phyloP scores from a whole-genome alignment of 2,797 vertebrate species.

The Rhyacichthys aspro region DNA sequence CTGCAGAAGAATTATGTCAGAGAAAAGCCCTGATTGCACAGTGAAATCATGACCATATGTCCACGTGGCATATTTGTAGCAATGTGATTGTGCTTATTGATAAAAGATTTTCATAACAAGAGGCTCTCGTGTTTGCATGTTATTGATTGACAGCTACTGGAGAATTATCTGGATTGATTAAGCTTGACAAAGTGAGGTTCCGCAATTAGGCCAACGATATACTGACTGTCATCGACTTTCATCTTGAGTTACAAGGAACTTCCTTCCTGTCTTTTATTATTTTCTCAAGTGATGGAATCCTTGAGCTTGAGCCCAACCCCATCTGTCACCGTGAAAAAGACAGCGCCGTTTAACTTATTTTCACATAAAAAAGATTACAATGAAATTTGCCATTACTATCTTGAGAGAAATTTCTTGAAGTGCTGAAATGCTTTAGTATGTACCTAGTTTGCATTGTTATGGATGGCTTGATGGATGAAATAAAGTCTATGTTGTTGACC shows the following conservation, averaged over 20 bases:
- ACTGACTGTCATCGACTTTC: constrained; percentile 13
- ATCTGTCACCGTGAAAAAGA: not conserved
- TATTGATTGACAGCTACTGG: constrained; percentile 24
- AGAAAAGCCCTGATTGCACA: not conserved
- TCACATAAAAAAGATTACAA: not conserved
- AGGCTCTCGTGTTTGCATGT: constrained; percentile 8
- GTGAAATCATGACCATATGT: not conserved
- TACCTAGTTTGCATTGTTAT: not conserved
- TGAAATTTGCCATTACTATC: not conserved
- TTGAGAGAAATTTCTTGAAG: not conserved
- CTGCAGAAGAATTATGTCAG: constrained; percentile 10
- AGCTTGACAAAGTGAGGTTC: constrained; percentile 26
- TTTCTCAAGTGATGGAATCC: constrained; percentile 9
- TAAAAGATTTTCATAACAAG: constrained; percentile 7
- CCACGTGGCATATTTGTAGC: not conserved
- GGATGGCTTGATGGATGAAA: no score
- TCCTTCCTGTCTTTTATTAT: constrained; percentile 5
- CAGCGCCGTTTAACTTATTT: not conserved
- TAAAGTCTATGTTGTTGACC: no score
- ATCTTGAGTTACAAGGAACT: constrained; percentile 20
- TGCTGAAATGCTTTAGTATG: not conserved
- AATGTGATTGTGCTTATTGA: constrained; percentile 4
- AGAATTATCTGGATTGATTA: constrained; percentile 34
- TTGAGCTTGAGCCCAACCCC: not conserved
- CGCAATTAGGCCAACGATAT: constrained; percentile 2